phyloP scores from a whole-genome alignment of 2,113 vertebrate genomes.

The Pelvicachromis taeniatus region DNA sequence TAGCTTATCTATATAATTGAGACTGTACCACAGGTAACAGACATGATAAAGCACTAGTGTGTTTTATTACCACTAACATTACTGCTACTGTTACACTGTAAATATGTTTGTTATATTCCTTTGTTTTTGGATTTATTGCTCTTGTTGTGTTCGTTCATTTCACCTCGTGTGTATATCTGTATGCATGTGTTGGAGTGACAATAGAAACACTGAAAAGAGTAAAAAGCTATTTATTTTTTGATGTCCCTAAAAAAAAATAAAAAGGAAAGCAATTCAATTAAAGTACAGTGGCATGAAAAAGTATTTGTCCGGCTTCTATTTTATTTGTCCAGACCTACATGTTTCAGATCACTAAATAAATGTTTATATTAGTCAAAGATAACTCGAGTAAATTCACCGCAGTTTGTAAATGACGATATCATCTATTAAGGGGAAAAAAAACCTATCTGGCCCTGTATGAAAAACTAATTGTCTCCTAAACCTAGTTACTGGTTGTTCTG shows the following conservation, averaged over 20 bases:
- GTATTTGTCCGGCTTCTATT: background rate
- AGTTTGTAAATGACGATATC: background rate
- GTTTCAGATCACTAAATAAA: background rate
- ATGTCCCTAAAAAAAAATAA: background rate
- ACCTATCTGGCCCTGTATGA: rapidly evolving
- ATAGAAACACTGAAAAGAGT: background rate
- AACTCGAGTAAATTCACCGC: background rate
- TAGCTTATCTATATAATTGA: background rate
- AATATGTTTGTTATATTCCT: background rate
- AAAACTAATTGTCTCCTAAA: background rate
- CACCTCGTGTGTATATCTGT: background rate
- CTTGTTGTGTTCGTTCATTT: background rate
- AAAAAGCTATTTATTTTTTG: rapidly evolving
- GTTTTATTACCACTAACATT: background rate
- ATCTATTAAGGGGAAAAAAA: background rate
- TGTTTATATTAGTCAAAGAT: background rate
- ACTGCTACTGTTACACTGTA: background rate
- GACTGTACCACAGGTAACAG: background rate
- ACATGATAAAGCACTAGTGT: background rate
- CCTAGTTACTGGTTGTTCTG: background rate
- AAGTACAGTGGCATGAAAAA: background rate
- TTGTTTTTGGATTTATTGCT: rapidly evolving
- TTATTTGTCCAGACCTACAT: background rate
- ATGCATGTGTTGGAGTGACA: background rate
- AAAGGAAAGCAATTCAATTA: background rate